Percentiles rank a stretch among this genome's conserved stretches.
These are phyloP conservation scores for Paramormyrops kingsleyae DNA, from an alignment of 2,113 vertebrate species.

Conservation along the genomic window DNA sequence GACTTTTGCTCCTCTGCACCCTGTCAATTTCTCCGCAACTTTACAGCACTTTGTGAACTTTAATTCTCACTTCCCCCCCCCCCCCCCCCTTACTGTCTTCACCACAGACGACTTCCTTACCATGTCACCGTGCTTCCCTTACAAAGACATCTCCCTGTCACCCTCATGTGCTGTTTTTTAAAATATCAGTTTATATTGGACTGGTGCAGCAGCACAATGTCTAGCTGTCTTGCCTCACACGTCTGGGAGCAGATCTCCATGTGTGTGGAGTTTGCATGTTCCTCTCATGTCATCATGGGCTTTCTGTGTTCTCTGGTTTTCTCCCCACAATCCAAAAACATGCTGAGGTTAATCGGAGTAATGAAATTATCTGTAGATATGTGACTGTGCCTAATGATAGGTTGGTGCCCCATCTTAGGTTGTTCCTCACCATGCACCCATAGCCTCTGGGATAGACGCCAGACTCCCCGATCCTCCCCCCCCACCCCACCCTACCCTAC, in stretches of 20 bases:
- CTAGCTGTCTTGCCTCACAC: background rate
- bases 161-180: background rate
- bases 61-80: background rate
- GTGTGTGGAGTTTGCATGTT: background rate
- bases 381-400: background rate
- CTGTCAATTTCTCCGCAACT: background rate
- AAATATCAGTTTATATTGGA: background rate
- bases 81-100: background rate
- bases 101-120: background rate
- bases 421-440: background rate
- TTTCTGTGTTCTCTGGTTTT: background rate
- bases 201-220: background rate
- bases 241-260: background rate
- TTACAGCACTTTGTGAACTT: background rate
- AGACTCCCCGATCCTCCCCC: background rate
- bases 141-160: background rate
- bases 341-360: background rate
- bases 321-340: background rate
- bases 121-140: background rate
- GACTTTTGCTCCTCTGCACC: background rate
- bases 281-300: background rate
- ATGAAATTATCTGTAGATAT: background rate
- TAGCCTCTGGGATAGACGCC: background rate
- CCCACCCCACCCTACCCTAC: too few species aligned
- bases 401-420: background rate